A percentile compares a stretch with the other conserved stretches of the same genome.
Evolutionary conservation across 1,140 invertebrate species (phyloP).

Genomic region (Panulirus ornatus): DNA sequence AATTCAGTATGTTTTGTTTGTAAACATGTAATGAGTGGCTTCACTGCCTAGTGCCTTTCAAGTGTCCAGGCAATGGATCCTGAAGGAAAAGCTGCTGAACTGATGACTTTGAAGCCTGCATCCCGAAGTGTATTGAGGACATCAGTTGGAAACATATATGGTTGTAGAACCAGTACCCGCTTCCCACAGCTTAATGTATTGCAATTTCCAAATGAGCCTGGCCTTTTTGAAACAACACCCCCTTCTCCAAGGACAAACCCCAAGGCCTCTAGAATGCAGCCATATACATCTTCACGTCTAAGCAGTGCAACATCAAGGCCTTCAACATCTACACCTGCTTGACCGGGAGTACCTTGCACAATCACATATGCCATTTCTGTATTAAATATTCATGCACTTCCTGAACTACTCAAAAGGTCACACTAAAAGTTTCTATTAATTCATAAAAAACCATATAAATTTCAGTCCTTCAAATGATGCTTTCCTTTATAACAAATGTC

Average conservation of each 20-base stretch:
- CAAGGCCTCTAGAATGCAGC: conserved; percentile 31
- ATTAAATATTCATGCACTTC: neutral
- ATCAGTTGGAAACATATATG: conserved; percentile 58
- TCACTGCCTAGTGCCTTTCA: conserved; percentile 23
- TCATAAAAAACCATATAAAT: neutral
- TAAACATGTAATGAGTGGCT: neutral
- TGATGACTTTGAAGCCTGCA: conserved; percentile 37
- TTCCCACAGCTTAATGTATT: conserved; percentile 38
- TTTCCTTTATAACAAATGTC: neutral
- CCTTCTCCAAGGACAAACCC: conserved; percentile 49
- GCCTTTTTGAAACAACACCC: conserved; percentile 47
- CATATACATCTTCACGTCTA: conserved; percentile 28
- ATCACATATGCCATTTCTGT: conserved; percentile 13
- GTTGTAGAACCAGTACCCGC: conserved; percentile 37
- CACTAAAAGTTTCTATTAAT: neutral
- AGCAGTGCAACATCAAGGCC: conserved; percentile 34
- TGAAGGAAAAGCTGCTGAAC: conserved; percentile 32
- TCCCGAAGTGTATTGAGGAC: conserved; percentile 49
- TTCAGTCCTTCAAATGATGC: neutral
- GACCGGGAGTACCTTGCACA: conserved; percentile 43
- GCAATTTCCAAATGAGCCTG: conserved; percentile 50
- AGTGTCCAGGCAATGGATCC: conserved; percentile 60
- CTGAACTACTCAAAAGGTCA: no score
- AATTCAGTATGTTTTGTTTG: neutral
- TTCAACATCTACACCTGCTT: conserved; percentile 60